Base-by-base conservation (phyloP, 2,113 vertebrate species). In the Perccottus glenii region DNA sequence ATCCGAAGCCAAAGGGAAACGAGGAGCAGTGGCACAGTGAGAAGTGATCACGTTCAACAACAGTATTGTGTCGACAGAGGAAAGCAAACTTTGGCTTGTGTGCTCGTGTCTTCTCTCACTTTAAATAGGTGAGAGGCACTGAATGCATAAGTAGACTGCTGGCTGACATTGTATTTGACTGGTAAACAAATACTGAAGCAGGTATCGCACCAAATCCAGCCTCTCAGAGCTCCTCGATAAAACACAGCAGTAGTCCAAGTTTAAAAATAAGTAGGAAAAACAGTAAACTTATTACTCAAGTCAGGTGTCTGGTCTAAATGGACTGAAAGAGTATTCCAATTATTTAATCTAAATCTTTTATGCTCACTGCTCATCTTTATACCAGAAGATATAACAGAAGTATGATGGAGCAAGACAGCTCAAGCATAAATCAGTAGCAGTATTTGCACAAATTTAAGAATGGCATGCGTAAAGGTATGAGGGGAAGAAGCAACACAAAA, bases 41-140 rank as follows among this genome's bases (percentile, higher is more conserved):
- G 80, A 73, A 55, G 68, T 83, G 83, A 87, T 89, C 82, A 75
- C 71, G 83, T 87, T 77, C 58, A 83, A 85, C 82, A 73, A 78
- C 69, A 67, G 65, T 71, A 75, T 87, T 71, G 82, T 75, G 62
- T 77, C 73, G 67, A 72, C 59, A 72, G 16, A 40, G 36, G 9
- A 32, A 8, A 42, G 19, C 9, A n/a, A 15, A 12, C 70, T 77
- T n/a, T 55, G 81, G 83, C 78, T 84, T 59, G 35, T 16, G 64
- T 27, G 79, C 77, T 68, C 56, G 80, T 52, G 81, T 77, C 60
- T 62, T 56, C 64, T 75, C 74, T 57, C 19, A 10, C 74, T 19
- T 59, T 79, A 40, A 27, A 27, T 72, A 64, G 88, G 80, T 81
- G 81, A 86, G 60, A 67, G 77, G 49, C 57, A 64, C 51, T 12